Evolutionary conservation across 2,888 invertebrate species (phyloP), one percentile per base, ranked within the genome.

Genomic region (Liopterus haemorrhoidalis): DNA sequence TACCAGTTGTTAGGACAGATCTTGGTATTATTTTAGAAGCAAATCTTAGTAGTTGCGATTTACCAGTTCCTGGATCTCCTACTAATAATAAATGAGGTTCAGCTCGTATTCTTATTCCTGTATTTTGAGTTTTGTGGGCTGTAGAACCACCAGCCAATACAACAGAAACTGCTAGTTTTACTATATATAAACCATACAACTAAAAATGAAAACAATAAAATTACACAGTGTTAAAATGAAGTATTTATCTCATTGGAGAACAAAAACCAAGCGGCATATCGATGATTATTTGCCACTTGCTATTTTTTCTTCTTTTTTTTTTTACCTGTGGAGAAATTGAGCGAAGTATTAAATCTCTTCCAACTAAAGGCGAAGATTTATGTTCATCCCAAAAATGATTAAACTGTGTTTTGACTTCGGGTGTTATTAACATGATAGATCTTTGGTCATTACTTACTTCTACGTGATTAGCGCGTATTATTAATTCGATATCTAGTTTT

Each of bases 1-100:
- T 78, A 1, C 92, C 92, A 2, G 90, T 90, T 0, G 91, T 90
- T 53, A 87, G 71, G 5, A 92, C 85, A 0, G 90, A 83, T 6
- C 91, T 73, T 0, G 85, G 76, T 2, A 73, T 79, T 64, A 74
- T 64, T 65, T 75, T 77, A 4, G 79, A 68, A 2, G 82, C 84
- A 49, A 85, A 80, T 51, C 82, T 78, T 18, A 93, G 70, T 38
- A 93, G 69, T 65, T 91, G 88, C 0, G 92, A 91, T 64, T 92
- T 92, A 4, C 89, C 92, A 1, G 91, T 90, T 9, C 92, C 91
- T 61, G 84, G 81, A 71, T 93, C 93, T 3, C 93, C 93, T 15
- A 92, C 85, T 18, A 94, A 65, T 39, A 93, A 69, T 50, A 93
- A 69, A 70, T 94, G 93, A 14, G 87, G 81, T 61, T 92, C 88